Evolutionary conservation across 2,113 vertebrate genomes (phyloP).

Genomic region (Donacobius atricapilla): DNA sequence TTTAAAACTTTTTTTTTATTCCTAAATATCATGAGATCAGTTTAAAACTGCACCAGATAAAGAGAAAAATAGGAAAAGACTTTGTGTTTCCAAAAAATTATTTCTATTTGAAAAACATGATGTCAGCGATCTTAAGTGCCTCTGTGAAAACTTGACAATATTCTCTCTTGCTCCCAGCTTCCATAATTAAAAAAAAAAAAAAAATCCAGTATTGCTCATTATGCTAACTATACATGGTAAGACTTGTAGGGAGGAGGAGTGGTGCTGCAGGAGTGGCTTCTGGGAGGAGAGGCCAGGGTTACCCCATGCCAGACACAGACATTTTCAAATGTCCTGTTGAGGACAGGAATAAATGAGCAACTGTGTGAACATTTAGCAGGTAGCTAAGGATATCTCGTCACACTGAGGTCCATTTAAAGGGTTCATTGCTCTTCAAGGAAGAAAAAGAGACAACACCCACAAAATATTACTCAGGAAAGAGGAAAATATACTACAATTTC

Average conservation of each 20-base stretch:
- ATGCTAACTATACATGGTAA: not conserved
- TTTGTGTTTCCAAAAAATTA: not conserved
- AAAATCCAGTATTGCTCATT: not conserved
- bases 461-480: not conserved
- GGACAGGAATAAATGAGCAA: not conserved
- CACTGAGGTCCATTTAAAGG: not conserved
- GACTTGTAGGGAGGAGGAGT: not conserved
- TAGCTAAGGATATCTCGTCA: not conserved
- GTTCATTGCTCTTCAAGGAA: not conserved
- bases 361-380: not conserved
- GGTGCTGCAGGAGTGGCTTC: rapidly evolving
- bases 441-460: not conserved
- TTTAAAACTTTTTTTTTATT: not conserved
- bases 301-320: rapidly evolving
- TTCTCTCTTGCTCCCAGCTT: not conserved
- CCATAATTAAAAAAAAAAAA: not conserved
- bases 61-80: not conserved
- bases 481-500: not conserved
- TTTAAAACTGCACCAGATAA: not conserved
- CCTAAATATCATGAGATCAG: not conserved
- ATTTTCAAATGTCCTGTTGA: not conserved
- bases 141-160: not conserved
- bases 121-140: not conserved
- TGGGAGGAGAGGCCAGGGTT: rapidly evolving
- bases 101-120: not conserved